Base-by-base conservation (phyloP, 2,797 vertebrate genomes). In the Podarcis siculus region DNA sequence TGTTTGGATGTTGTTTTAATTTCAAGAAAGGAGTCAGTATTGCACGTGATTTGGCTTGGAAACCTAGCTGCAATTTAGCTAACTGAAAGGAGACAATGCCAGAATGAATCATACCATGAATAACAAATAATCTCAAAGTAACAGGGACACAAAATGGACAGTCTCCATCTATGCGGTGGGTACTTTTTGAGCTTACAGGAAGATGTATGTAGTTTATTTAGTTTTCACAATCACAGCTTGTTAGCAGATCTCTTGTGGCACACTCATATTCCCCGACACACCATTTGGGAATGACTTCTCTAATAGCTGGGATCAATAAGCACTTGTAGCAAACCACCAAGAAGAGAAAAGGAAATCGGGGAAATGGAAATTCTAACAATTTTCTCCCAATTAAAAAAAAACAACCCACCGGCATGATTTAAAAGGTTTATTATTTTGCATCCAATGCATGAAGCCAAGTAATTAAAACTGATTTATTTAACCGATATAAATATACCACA, bases 361-460 rank as follows among this genome's bases (percentile, higher is more conserved):
- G 9, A 64, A 73, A 39, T 1, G 1, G 3, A 69, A 75, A 66
- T n/a, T 13, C 17, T 32, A 93, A 79, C 5, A 66, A 83, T 5
- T 87, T 12, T 12, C 9, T 90, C 89, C 39, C 83, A 91, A 91
- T 72, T 49, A 45, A 88, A 92, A 85, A 73, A 85, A 19, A 87
- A 81, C 30, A 86, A 77, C 3, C 45, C 49, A 35, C 37, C 86
- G 91, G 85, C 82, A 1, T 64, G 83, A 19, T 55, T 76, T 88
- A 86, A 90, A 37, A 75, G 0, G 42, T 82, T 75, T 85, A 72
- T 69, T 75, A 85, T 89, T 94, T 90, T 92, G 77, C 0, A 82
- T 90, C 35, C 82, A 89, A 71, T 45, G 89, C 30, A 61, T 81
- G 1, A 42, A 80, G 93, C 4, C 1, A 86, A 87, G 82, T 1